Percentiles rank a stretch among this genome's conserved stretches.
Evolutionary conservation across 2,888 invertebrate species (phyloP).

Genomic region (Drosophila birchii): DNA sequence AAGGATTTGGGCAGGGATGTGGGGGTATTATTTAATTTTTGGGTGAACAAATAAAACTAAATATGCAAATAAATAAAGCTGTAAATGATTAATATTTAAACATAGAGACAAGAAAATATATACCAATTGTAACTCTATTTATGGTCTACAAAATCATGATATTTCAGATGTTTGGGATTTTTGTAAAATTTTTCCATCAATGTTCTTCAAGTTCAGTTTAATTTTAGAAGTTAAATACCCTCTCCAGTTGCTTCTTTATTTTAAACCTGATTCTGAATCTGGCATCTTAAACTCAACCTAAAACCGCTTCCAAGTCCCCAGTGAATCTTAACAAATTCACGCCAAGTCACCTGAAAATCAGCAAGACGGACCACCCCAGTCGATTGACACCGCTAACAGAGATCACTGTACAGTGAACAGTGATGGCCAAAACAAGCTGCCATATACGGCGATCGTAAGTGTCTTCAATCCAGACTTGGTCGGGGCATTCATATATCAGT

Average conservation of each 20-base stretch:
- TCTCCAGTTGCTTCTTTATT: neutral
- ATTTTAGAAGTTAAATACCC: too few species aligned
- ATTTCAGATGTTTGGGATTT: too few species aligned
- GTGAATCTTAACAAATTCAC: conserved; percentile 84
- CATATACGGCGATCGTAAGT: conserved; percentile 60
- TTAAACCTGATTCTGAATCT: neutral
- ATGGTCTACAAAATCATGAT: neutral
- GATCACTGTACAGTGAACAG: conserved; percentile 31
- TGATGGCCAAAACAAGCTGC: conserved; percentile 51
- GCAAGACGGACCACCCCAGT: conserved; percentile 82
- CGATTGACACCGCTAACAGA: conserved; percentile 46
- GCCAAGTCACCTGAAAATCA: conserved; percentile 81
- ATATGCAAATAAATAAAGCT: neutral
- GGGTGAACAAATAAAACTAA: neutral
- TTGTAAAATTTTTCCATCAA: too few species aligned
- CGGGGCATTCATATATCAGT: conserved; percentile 74
- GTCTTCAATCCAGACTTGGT: conserved; percentile 35
- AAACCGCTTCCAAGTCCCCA: conserved; percentile 38
- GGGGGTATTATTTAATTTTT: neutral
- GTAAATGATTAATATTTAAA: neutral
- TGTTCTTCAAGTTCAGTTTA: too few species aligned
- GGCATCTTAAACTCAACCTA: neutral
- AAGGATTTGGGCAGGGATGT: neutral
- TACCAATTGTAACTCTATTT: neutral
- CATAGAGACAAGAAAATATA: neutral